Conservation (phyloP, 2,113 vertebrate genomes). For the Felis catus region F.catus_Fca126_mat1.0 CM031421.1:50316001-50316500, state of each 20-base stretch:
- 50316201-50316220: constrained; percentile 39
- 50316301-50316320: not conserved
- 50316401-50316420: not conserved
- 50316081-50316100: not conserved
- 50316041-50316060: not conserved
- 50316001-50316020: not conserved
- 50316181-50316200: constrained; percentile 41
- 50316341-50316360: not conserved
- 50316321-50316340: not conserved
- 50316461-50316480: not conserved
- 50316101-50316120: constrained; percentile 11
- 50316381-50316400: constrained; percentile 7
- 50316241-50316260: not conserved
- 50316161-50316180: constrained; percentile 44
- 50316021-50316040: not conserved
- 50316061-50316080: not conserved
- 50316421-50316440: not conserved
- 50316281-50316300: constrained; percentile 47
- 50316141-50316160: constrained; percentile 49
- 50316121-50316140: constrained; percentile 35
- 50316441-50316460: not conserved
- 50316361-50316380: not conserved
- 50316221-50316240: not conserved
- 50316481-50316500: not conserved
- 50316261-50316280: constrained; percentile 56